Percentiles rank a stretch among this genome's conserved stretches.
Conservation (phyloP, 2,888 invertebrate genomes). For the Diogma glabrata region DNA sequence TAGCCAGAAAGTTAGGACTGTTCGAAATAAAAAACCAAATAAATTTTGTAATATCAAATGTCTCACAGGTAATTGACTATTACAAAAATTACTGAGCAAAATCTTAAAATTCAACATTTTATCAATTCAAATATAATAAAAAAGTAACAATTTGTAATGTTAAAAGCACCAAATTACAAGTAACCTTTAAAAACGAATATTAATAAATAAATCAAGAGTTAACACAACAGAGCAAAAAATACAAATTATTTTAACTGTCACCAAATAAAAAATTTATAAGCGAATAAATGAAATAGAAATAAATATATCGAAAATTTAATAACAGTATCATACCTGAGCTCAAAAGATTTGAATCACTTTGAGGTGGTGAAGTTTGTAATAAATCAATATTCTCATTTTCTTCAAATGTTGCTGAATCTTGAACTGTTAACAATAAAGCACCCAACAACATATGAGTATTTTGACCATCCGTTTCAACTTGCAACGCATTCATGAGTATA, state of each 20-base stretch:
- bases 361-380: conserved; percentile 38
- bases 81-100: too few species aligned
- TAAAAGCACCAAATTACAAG: too few species aligned
- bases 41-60: too few species aligned
- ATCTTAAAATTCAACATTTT: too few species aligned
- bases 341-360: conserved; percentile 42
- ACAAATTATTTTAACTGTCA: background rate
- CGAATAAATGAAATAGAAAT: conserved; percentile 1
- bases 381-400: conserved; percentile 50
- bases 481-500: conserved; percentile 68
- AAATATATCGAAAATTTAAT: conserved; percentile 3
- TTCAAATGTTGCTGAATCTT: conserved; percentile 68
- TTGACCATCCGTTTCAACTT: conserved; percentile 71
- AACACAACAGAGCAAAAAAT: background rate
- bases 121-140: too few species aligned
- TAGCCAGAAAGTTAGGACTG: too few species aligned
- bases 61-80: too few species aligned
- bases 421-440: conserved; percentile 63
- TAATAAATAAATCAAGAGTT: too few species aligned
- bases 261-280: background rate
- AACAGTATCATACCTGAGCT: conserved; percentile 57
- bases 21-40: too few species aligned
- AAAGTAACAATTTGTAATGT: too few species aligned
- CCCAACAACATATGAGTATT: conserved; percentile 83
- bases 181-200: too few species aligned